Conservation (phyloP, 1,140 invertebrate species). For the Lepidurus apus region DNA sequence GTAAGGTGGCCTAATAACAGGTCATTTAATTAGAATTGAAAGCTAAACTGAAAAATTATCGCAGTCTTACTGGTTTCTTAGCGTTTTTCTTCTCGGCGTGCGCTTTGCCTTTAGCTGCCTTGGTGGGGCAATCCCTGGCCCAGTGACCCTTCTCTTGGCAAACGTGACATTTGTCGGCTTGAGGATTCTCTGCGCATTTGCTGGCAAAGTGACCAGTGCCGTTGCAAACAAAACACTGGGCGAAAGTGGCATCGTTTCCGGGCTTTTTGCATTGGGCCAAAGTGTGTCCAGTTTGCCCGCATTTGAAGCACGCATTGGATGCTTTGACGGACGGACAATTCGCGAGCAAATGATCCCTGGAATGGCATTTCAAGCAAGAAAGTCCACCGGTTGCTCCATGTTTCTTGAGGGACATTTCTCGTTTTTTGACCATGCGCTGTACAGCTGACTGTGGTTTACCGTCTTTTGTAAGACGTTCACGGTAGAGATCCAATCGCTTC, state of each 20-base stretch:
- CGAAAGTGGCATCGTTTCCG: background rate
- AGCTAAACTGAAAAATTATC: background rate
- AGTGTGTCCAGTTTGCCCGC: background rate
- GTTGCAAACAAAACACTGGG: background rate
- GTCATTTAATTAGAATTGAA: background rate
- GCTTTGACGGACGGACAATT: background rate
- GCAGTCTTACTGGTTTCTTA: background rate
- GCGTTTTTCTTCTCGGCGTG: background rate
- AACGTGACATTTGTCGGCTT: background rate
- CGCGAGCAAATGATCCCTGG: background rate
- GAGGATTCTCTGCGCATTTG: background rate
- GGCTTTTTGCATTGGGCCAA: constrained; percentile 1
- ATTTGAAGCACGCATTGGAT: background rate
- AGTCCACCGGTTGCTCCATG: background rate
- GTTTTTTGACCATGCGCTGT: background rate
- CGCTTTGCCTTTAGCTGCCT: background rate
- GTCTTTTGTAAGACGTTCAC: background rate
- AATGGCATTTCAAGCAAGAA: background rate
- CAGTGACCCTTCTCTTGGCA: constrained; percentile 7
- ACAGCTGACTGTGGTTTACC: background rate
- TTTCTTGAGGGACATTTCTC: background rate
- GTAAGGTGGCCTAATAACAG: background rate
- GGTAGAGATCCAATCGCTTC: background rate
- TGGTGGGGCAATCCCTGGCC: background rate
- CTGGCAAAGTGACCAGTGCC: background rate